phyloP scores from a whole-genome alignment of 1,140 invertebrate species.

The Zaprionus lachaisei region DNA sequence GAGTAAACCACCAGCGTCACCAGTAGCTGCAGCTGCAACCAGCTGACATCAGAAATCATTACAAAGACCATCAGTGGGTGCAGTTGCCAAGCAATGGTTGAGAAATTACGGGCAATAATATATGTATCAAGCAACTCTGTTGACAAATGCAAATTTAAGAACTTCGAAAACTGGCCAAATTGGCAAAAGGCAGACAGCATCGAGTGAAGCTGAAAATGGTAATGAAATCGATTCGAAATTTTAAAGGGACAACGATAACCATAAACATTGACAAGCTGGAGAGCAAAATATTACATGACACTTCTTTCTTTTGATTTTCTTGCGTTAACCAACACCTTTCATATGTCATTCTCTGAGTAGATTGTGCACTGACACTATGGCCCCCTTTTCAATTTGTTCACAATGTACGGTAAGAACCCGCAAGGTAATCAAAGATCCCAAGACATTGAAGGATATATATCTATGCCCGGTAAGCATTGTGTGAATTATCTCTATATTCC shows the following conservation, averaged over 20 bases:
- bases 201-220: slow-evolving; percentile 13
- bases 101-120: slow-evolving; percentile 24
- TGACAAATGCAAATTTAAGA: slow-evolving; percentile 67
- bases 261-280: background rate
- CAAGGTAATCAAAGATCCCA: slow-evolving; percentile 31
- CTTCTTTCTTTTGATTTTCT: background rate
- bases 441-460: slow-evolving; percentile 41
- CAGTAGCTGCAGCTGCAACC: slow-evolving; percentile 38
- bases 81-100: slow-evolving; percentile 52
- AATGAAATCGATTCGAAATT: slow-evolving; percentile 5
- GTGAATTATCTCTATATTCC: background rate
- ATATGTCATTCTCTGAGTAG: background rate
- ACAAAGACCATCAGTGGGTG: slow-evolving; percentile 48
- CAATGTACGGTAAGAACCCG: slow-evolving; percentile 38
- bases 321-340: slow-evolving; percentile 16
- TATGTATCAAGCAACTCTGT: slow-evolving; percentile 10
- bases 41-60: slow-evolving; percentile 67
- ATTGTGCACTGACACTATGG: slow-evolving; percentile 26
- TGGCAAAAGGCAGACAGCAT: slow-evolving; percentile 37
- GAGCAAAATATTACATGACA: background rate
- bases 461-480: slow-evolving; percentile 49
- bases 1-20: slow-evolving; percentile 59
- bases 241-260: background rate
- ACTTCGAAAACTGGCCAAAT: slow-evolving; percentile 64
- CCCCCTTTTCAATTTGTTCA: slow-evolving; percentile 53